Base-by-base conservation (phyloP, 1,140 invertebrate species). In the Drosophila sucinea region DNA sequence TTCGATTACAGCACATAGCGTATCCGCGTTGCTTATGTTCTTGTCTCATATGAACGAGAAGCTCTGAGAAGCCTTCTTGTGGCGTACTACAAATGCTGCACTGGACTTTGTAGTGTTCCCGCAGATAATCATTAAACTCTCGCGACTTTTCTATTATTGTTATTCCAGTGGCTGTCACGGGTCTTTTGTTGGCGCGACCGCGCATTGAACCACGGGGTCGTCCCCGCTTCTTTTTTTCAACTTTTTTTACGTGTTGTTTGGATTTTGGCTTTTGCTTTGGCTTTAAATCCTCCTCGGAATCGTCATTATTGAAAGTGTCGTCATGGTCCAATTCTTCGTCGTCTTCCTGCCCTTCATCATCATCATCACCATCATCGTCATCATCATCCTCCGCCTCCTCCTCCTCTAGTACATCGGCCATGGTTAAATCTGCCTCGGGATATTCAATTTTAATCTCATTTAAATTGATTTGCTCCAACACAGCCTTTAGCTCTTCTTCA, bases 381-480 rank as follows among this genome's bases (percentile, higher is more conserved):
- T 68, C 4, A 54, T 54, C 64, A 4, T 68, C 72, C 1, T 69
- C 35, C 17, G 74, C 66, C 32, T 81, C 69, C 25, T 87, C 78
- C 35, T 84, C 78, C 38, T 87, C 63, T 2, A 89, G 65, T 8
- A 90, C 85, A 85, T 89, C 84, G 33, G 85, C 84, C 40, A 89
- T 81, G 8, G 85, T 85, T 1, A 89, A 35, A 44, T 89, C 84
- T 0, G 85, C 77, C 27, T 89, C 84, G 1, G 84, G 84, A 54
- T 69, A 90, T 41, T 89, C 84, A 40, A 89, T 84, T 64, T 89
- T 89, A 1, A 89, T 89, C 44, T 89, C 84, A 44, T 90, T 89
- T 0, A 89, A 58, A 56, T 89, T 89, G 44, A 89, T 89, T 30
- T 89, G 85, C 58, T 89, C 84, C 55, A 89, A 40, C 5, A 89